These are phyloP conservation scores for Coreoperca whiteheadi DNA, from an alignment of 2,113 vertebrate species.

Conservation along the genomic window DNA sequence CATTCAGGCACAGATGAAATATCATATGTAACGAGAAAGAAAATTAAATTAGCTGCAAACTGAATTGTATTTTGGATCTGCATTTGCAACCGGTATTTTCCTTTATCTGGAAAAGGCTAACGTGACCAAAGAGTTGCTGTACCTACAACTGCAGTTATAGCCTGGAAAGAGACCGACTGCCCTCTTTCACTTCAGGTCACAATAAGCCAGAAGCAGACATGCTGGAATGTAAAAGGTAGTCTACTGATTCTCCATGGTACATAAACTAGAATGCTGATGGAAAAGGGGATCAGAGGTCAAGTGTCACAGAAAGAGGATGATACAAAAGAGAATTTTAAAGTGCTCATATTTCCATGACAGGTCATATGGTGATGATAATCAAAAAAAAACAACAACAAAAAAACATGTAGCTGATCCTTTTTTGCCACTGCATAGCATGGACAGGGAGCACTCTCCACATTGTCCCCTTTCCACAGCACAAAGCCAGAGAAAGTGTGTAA, in stretches of 20 bases:
- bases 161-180: constrained; percentile 3
- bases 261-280: constrained; percentile 65
- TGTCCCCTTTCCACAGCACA: constrained; percentile 4
- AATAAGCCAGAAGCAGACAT: constrained; percentile 47
- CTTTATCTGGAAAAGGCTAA: constrained; percentile 31
- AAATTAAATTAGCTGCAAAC: constrained; percentile 51
- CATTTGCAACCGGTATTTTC: constrained; percentile 17
- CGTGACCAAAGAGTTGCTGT: constrained; percentile 27
- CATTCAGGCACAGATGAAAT: constrained; percentile 26
- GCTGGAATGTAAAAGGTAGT: constrained; percentile 66
- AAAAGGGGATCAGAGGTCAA: constrained; percentile 72
- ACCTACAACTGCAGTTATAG: constrained; percentile 30
- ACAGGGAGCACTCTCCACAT: not conserved
- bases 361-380: constrained; percentile 34
- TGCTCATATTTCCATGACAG: constrained; percentile 70
- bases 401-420: constrained; percentile 47
- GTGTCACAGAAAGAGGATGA: constrained; percentile 61
- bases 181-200: constrained; percentile 44
- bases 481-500: constrained; percentile 23
- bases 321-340: constrained; percentile 56
- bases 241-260: constrained; percentile 71
- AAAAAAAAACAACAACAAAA: constrained; percentile 52
- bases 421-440: not conserved
- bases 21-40: constrained; percentile 28
- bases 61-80: constrained; percentile 38